Conservation (phyloP, 2,113 vertebrate genomes). For the Ursus arctos region DNA sequence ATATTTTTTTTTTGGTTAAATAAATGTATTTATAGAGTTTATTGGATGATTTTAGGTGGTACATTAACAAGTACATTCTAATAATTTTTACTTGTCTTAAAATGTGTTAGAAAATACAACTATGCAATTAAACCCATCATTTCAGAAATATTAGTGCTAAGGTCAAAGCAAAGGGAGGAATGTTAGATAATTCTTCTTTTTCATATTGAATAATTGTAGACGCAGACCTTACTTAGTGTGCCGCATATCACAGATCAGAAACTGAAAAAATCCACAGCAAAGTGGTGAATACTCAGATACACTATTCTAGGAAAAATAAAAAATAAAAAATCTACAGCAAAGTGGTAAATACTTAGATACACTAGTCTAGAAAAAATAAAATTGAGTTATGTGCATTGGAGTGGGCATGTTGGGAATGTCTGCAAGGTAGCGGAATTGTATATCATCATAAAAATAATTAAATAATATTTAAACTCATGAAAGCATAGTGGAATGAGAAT, state of each 20-base stretch:
- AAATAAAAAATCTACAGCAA: not conserved
- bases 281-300: not conserved
- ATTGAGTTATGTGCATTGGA: not conserved
- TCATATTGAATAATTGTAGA: not conserved
- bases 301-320: not conserved
- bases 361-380: not conserved
- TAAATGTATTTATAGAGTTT: not conserved
- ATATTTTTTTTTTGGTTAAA: not conserved
- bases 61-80: not conserved
- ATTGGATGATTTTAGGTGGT: not conserved
- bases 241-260: not conserved
- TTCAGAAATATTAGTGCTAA: not conserved
- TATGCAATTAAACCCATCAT: not conserved
- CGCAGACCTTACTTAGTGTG: not conserved
- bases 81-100: not conserved
- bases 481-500: not conserved
- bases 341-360: not conserved
- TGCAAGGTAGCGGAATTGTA: not conserved
- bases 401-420: not conserved
- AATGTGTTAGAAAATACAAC: not conserved
- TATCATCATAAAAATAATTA: not conserved
- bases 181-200: not conserved
- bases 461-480: not conserved
- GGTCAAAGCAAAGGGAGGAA: not conserved
- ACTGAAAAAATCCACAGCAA: not conserved